Conservation (phyloP, 2,113 vertebrate species). For the Cryptotis parvus region DNA sequence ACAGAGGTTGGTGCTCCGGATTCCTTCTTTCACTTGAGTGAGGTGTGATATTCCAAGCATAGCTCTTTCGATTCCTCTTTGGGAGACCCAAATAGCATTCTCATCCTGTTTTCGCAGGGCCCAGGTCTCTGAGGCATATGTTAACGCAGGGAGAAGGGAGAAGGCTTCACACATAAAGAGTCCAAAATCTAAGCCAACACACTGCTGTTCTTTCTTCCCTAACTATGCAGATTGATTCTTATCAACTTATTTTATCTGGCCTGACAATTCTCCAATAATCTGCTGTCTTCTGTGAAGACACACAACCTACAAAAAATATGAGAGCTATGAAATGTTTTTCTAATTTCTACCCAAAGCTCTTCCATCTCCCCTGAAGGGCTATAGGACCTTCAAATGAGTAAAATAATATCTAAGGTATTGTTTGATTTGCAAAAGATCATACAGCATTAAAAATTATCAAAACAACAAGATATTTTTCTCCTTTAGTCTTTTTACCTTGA, state of each 20-base stretch:
- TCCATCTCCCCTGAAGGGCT: background rate
- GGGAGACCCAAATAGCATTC: no score
- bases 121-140: no score
- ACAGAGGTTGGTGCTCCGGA: no score
- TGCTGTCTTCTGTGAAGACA: background rate
- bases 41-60: no score
- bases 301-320: background rate
- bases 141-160: no score
- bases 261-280: background rate
- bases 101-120: no score
- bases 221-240: background rate
- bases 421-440: conserved; percentile 1
- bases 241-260: background rate
- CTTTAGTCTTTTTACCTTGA: conserved; percentile 13
- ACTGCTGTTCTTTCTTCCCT: background rate
- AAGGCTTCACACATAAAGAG: background rate
- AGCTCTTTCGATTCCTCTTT: no score
- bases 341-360: background rate
- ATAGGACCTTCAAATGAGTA: conserved; percentile 24
- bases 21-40: no score
- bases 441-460: background rate
- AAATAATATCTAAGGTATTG: background rate
- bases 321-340: background rate
- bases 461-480: background rate
- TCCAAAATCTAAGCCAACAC: background rate